Evolutionary conservation across 1,140 invertebrate genomes (phyloP), one percentile per base, ranked within the genome.

Genomic region (Teleopsis dalmanni): DNA sequence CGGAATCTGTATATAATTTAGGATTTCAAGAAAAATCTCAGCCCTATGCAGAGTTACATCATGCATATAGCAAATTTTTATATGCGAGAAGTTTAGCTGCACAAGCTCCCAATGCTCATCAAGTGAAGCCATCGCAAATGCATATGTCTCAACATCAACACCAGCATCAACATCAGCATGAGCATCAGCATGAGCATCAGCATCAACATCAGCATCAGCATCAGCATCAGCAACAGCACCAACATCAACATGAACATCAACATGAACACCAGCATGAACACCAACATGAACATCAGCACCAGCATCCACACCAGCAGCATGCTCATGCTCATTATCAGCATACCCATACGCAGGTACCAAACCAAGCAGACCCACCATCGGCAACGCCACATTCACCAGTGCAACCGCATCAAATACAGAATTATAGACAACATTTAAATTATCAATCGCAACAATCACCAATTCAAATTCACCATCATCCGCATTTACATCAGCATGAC

Each of bases 1-100:
- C 86, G 2, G 82, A 88, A 70, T 78, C 82, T 57, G 77, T 90
- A 27, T 88, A 83, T 54, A 76, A 82, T 65, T 62, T 84, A 41
- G 87, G 84, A 23, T 75, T 86, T 50, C 73, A 78, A 51, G 64
- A 67, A 53, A 76, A 78, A 47, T 85, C 87, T 4, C 80, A 88
- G 60, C 84, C 85, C 4, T 73, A 75, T 49, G 81, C 85, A 41
- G 84, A 87, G 63, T 71, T 90, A 6, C 76, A 82, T 52, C 74
- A 78, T 55, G 85, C 85, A 10, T 83, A 88, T 59, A 60, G 81
- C 73, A 74, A 83, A 74, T 76, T 86, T 48, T 81, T 70, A 71
- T 74, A 72, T 62, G 81, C 70, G 74, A 77, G 59, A 34, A 35
- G 42, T 16, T 58, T 75, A 76, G 68, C 73, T 68, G 46, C 45